Base-by-base conservation (phyloP, 35 echinoderm and acorn worm genomes). In the Nesometra sesokonis region DNA sequence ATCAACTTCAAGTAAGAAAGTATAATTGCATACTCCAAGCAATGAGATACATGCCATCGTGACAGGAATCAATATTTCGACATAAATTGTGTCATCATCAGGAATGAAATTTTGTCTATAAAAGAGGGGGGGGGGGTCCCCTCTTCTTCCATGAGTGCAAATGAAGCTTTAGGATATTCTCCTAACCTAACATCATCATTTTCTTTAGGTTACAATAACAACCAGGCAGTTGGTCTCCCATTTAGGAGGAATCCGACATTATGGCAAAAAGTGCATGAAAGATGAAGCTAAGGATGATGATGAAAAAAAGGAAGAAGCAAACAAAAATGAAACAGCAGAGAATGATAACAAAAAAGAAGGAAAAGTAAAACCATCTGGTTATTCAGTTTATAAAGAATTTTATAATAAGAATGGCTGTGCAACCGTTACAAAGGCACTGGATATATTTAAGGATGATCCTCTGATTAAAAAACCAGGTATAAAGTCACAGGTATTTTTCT, bases 401-500 rank as follows among this genome's bases (percentile, higher is more conserved):
- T 88, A 67, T 46, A 36, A 80, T 17, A 86, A 37, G 17, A 84
- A 84, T 87, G 86, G 93, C 13, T 97, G 87, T 84, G 47, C 83
- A 34, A 47, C 86, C 29, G 85, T 97, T n/a, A 33, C 47, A 35
- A 77, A 88, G 19, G 82, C 92, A 23, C 32, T 97, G 36, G 86
- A 93, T 27, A 30, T 93, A 36, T 99, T 99, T 84, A 90, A 94
- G 81, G 83, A 94, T 85, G 96, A 99, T 86, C 96, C 96, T 15
- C 79, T 97, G 32, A 47, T 89, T 77, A 67, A 93, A 37, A 97
- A 97, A 90, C 95, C 95, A 91, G 95, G 95, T 91, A 84, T 43
- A 7, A 11, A 8, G 23, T 8, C 5, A 30, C 77, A 8, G 38
- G 38, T 43, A 7, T 4, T n/a, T n/a, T n/a, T n/a, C n/a, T n/a